phyloP scores from a whole-genome alignment of 2,797 vertebrate genomes.

The Sylvilagus floridanus region DNA sequence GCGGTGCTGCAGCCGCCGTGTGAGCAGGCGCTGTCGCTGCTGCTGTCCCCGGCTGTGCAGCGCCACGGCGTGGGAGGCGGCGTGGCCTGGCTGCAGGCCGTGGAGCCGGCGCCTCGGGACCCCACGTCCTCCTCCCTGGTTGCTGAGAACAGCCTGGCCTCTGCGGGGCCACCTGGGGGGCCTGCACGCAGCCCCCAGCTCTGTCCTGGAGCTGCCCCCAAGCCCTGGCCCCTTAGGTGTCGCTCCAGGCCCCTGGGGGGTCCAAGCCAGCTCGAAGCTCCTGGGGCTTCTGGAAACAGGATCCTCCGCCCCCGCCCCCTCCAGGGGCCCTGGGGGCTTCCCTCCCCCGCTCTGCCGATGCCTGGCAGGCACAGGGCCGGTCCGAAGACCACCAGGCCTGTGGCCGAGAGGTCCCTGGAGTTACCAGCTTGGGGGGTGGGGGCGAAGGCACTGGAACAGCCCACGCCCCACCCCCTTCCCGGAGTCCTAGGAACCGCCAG shows the following conservation, averaged over 20 bases:
- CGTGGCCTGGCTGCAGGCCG: accelerated
- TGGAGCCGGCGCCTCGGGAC: not conserved
- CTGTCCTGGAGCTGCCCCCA: not conserved
- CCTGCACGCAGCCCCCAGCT: not conserved
- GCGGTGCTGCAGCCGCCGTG: accelerated
- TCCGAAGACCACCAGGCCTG: not conserved
- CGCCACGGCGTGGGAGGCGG: not conserved
- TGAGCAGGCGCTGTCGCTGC: too few relatives aligned
- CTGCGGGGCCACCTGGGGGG: not conserved
- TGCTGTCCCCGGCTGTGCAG: too few relatives aligned
- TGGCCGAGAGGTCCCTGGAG: not conserved
- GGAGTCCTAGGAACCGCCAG: not conserved
- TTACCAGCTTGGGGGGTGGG: not conserved
- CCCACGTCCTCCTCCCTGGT: accelerated
- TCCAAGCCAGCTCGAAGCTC: not conserved
- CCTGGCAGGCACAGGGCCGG: too few relatives aligned
- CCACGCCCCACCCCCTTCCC: not conserved
- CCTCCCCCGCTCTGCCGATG: too few relatives aligned
- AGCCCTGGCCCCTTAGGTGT: not conserved
- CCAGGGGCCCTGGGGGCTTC: too few relatives aligned
- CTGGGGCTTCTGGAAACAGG: too few relatives aligned
- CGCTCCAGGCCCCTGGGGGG: too few relatives aligned
- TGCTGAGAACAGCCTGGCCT: too few relatives aligned
- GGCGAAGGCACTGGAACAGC: too few relatives aligned
- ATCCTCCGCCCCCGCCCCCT: not conserved